These are phyloP conservation scores for Hypsopygia costalis DNA, from an alignment of 2,888 invertebrate genomes.

Conservation along the genomic window DNA sequence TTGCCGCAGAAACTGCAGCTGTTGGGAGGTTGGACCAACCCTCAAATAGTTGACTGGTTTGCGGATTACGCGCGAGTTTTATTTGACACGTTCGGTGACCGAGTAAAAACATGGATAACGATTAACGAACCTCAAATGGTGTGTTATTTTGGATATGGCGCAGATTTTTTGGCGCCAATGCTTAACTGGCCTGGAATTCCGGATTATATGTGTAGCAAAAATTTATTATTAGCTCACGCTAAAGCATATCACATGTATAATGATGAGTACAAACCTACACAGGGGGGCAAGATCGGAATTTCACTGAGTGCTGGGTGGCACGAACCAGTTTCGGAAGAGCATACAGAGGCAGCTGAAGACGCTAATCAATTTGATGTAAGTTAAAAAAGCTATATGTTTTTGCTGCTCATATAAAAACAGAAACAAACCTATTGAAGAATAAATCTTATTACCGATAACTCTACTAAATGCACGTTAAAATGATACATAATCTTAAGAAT, in stretches of 20 bases:
- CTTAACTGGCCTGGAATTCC: constrained; percentile 53
- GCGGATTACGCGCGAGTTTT: constrained; percentile 59
- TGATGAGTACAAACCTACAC: constrained; percentile 36
- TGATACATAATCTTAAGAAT: too few species aligned
- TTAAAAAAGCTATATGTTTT: too few species aligned
- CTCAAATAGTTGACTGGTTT: constrained; percentile 56
- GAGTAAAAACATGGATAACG: constrained; percentile 75
- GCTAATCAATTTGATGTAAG: constrained; percentile 33
- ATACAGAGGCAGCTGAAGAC: constrained; percentile 46
- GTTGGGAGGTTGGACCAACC: constrained; percentile 69
- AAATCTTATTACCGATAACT: too few species aligned
- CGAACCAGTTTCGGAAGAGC: constrained; percentile 43
- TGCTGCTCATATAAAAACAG: too few species aligned
- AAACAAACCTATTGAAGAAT: too few species aligned
- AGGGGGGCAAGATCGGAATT: constrained; percentile 36
- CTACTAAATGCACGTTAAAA: too few species aligned
- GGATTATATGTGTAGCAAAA: constrained; percentile 66
- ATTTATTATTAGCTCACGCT: constrained; percentile 75
- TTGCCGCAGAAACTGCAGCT: constrained; percentile 69
- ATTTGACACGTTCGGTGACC: constrained; percentile 57
- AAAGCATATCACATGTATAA: constrained; percentile 52
- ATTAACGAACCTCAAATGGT: constrained; percentile 72
- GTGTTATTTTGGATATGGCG: constrained; percentile 58
- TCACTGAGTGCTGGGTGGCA: constrained; percentile 35
- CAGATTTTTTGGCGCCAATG: constrained; percentile 34